Evolutionary conservation across 2,888 invertebrate species (phyloP).

Genomic region (Drosophila tripunctata): DNA sequence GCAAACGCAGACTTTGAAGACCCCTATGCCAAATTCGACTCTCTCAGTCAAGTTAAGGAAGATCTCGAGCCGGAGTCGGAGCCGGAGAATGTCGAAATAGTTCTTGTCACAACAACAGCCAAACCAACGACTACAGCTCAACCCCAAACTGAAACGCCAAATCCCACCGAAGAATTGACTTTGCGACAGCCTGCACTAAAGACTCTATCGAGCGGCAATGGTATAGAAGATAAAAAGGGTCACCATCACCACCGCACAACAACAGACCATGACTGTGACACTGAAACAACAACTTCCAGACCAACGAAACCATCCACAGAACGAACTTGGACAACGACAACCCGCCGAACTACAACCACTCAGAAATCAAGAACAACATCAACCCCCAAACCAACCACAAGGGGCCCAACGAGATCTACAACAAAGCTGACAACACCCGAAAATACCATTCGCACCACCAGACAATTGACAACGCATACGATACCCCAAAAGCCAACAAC

Average conservation of each 20-base stretch:
- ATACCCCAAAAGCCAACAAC: neutral
- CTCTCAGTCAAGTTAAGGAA: constrained; percentile 6
- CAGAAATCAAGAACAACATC: neutral
- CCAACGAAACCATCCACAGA: too few species aligned
- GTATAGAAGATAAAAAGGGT: too few species aligned
- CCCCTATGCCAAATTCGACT: neutral
- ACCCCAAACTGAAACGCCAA: too few species aligned
- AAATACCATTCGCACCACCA: constrained; percentile 8
- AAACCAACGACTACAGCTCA: neutral
- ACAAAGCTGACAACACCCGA: constrained; percentile 1
- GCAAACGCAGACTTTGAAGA: neutral
- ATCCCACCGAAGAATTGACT: too few species aligned
- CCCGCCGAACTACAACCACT: neutral
- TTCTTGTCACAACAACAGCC: constrained; percentile 25
- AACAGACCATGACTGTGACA: constrained; percentile 5
- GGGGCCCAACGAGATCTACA: neutral
- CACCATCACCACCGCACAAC: too few species aligned
- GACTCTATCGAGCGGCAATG: too few species aligned
- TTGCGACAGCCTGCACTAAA: too few species aligned
- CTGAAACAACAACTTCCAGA: constrained; percentile 11
- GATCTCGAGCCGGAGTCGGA: neutral
- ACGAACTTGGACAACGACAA: constrained; percentile 13
- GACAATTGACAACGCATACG: constrained; percentile 4
- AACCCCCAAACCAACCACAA: constrained; percentile 9
- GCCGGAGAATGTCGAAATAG: constrained; percentile 21